Evolutionary conservation across 1,140 invertebrate genomes (phyloP), one percentile per base, ranked within the genome.

Genomic region (Pachyrhynchus sulphureomaculatus): DNA sequence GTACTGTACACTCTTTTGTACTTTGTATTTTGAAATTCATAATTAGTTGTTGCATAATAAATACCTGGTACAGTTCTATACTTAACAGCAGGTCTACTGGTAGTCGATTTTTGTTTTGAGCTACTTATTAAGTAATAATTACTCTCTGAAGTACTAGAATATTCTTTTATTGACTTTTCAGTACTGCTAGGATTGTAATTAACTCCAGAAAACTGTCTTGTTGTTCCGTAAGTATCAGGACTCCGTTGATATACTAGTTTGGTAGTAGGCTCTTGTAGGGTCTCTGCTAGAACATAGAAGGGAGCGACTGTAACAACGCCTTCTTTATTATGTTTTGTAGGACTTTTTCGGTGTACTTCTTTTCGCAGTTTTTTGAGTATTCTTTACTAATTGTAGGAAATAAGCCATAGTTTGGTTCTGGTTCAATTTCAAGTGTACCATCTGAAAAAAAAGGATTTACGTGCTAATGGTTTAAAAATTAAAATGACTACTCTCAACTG

Each of bases 361-460:
- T 81, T 82, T 18, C 80, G 75, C 54, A 82, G 75, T 62, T 82
- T 62, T 82, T 82, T 0, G 80, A 80, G 62, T 82, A 82, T 64
- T 81, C 79, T 68, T 81, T 80, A 67, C 80, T 82, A 24, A 82
- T 78, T 33, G 77, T 80, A n/a, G 81, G 80, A 65, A 77, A 80
- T 12, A 79, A 77, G 9, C 78, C 81, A 51, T 80, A 82, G 68
- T 81, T 81, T 21, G 79, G 78, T 49, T 76, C 70, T 34, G 81
- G 78, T 66, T 81, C 76, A 9, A 81, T 79, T 72, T 82, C 79
- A 54, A 82, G 80, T 33, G 73, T 78, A 57, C 80, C 80, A 76
- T 79, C 81, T 82, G 63, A 68, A 68, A 55, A 42, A 42, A 26
- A 49, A 6, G 24, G 3, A 33, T 29, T 13, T 29, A 15, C n/a